Evolutionary conservation across 2,113 vertebrate species (phyloP), one percentile per base, ranked within the genome.

Genomic region (Miniopterus natalensis): DNA sequence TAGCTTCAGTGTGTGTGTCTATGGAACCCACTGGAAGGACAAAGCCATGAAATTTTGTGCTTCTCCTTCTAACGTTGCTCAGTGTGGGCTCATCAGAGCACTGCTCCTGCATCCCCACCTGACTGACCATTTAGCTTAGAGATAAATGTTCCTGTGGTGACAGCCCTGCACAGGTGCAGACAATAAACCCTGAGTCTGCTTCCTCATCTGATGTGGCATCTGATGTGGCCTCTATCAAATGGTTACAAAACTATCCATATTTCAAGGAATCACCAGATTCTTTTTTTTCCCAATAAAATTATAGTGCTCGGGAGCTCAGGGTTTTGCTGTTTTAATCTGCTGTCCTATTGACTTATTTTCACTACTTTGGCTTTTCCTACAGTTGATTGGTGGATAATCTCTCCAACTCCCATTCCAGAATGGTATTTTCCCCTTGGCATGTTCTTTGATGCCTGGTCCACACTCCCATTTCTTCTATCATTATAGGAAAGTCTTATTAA

Each of bases 1-100:
- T 11, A 36, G 66, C 66, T 18, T 55, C 21, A 3, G 20, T 74
- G 20, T n/a, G 3, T 83, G 6, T 77, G 20, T 61, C 21, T 18
- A 12, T 6, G 17, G 51, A 23, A 42, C 20, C 70, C n/a, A 49
- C 2, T 0, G 0, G 36, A 61, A 14, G 3, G 3, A 59, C n/a
- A 3, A 65, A 6, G 7, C 53, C n/a, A 18, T 61, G 31, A 65
- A 45, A 68, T 68, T 59, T 42, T 23, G 1, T 15, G 21, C 55
- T 84, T 68, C 77, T 1, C 0, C 55, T 78, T 73, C 42, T 53
- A 77, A 1, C 31, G 27, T 21, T 29, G 70, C 3, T 1, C 73
- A 55, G 49, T 42, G 23, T 75, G 9, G 14, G 40, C 36, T 73
- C 61, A 8, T 36, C 18, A 23, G 65, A 83, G 42, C 23, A 63